Base-by-base conservation (phyloP, 2,888 invertebrate genomes). In the Mythimna lalbum region DNA sequence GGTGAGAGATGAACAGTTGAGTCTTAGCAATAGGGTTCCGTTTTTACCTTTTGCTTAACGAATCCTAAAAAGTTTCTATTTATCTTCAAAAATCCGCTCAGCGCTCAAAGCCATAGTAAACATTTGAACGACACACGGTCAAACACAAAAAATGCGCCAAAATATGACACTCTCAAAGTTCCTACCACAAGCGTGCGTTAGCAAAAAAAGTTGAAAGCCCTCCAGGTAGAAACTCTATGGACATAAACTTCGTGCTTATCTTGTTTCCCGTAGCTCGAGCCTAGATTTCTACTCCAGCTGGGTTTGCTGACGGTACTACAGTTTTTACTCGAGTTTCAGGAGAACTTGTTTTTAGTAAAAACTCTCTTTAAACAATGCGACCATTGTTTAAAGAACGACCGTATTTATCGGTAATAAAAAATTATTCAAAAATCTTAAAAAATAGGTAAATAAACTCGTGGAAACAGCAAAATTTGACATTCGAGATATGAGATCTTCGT, bases 201-300 rank as follows among this genome's bases (percentile, higher is more conserved):
- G 62, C 73, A 70, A 66, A 79, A 78, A 78, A 79, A 62, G 31
- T 73, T 73, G 36, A 36, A 66, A 70, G 43, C 71, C 70, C 64
- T 69, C 50, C 23, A 72, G 74, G 69, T 73, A 70, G 52, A 56
- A 66, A 72, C 66, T 73, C 53, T 64, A 62, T 65, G 63, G 59
- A 70, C 70, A 72, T 76, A 84, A 78, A 84, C 70, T 84, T 84
- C 14, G 27, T 68, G 80, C 59, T 84, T 84, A 79, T 80, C 84
- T 76, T 65, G 74, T 80, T 77, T 68, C 57, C 73, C 69, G 55
- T 63, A 64, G 60, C 76, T 76, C 69, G 61, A 68, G 64, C 60
- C 79, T 79, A 76, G 82, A 68, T 67, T 80, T 69, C 74, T 69
- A 78, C 69, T 80, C 75, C 43, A 7, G 57, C 57, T 73, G 57